Percentiles rank a stretch among this genome's conserved stretches.
phyloP scores from a whole-genome alignment of 2,113 vertebrate genomes.

The Tragelaphus imberbis region DNA sequence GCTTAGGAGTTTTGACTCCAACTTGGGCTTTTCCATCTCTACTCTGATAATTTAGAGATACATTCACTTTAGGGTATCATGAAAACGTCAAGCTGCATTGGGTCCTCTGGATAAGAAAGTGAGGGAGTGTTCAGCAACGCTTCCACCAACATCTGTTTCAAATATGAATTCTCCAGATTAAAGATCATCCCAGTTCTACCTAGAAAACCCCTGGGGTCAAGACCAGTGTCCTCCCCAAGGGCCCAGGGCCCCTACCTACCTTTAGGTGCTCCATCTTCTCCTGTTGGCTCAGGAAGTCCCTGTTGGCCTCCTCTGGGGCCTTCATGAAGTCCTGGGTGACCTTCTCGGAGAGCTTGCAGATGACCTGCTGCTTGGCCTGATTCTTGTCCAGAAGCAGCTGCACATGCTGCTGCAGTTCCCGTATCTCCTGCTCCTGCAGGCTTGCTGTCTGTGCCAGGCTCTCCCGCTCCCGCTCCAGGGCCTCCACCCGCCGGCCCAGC shows the following conservation, averaged over 20 bases:
- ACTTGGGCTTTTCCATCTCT: not conserved
- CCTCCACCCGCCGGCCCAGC: slow-evolving; percentile 79
- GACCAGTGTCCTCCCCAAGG: not conserved
- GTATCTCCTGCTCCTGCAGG: slow-evolving; percentile 80
- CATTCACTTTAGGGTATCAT: not conserved
- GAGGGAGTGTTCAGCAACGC: not conserved
- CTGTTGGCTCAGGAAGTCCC: slow-evolving; percentile 79
- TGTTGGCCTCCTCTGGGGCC: not conserved
- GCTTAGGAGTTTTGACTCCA: not conserved
- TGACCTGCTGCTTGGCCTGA: slow-evolving; percentile 90
- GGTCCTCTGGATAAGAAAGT: not conserved
- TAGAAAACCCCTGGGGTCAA: not conserved
- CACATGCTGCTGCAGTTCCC: slow-evolving; percentile 82
- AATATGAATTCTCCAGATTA: not conserved
- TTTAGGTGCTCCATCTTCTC: slow-evolving; percentile 87
- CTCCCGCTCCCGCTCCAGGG: slow-evolving; percentile 79
- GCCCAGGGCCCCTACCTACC: slow-evolving; percentile 74
- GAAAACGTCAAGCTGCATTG: not conserved
- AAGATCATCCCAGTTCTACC: not conserved
- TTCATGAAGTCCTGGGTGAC: slow-evolving; percentile 75
- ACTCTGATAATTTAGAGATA: not conserved
- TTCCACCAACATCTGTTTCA: not conserved
- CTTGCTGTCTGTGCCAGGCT: slow-evolving; percentile 69
- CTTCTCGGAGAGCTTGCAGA: slow-evolving; percentile 88
- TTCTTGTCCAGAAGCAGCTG: slow-evolving; percentile 89